Evolutionary conservation across 2,797 vertebrate genomes (phyloP).

Genomic region (Taeniopygia guttata): DNA sequence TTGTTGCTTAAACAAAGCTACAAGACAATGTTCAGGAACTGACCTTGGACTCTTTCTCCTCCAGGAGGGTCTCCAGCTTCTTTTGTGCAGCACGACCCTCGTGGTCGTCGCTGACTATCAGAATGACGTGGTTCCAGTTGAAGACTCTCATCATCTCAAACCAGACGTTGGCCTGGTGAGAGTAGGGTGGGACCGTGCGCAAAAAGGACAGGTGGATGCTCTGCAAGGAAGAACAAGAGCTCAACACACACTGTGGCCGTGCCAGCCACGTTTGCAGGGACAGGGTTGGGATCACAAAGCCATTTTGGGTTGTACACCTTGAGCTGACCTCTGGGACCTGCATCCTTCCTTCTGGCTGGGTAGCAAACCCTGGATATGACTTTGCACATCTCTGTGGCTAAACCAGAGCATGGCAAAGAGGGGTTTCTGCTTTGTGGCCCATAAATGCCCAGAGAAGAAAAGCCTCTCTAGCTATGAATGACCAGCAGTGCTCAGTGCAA

Average conservation of each 20-base stretch:
- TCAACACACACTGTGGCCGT: not conserved
- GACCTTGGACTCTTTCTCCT: conserved; percentile 98
- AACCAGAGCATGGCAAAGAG: not conserved
- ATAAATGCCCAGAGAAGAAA: not conserved
- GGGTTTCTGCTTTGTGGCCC: not conserved
- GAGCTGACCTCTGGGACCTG: not conserved
- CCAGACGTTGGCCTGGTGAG: conserved; percentile 98
- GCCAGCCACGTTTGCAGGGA: not conserved
- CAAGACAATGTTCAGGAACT: conserved; percentile 71
- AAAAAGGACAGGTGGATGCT: conserved; percentile 98
- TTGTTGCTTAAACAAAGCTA: conserved; percentile 61
- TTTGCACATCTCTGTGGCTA: not conserved
- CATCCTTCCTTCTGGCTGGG: not conserved
- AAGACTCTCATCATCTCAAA: conserved; percentile 99
- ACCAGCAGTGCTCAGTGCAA: conserved; percentile 11
- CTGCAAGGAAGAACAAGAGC: conserved; percentile 73
- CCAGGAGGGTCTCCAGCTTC: conserved; percentile 95
- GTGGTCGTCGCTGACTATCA: conserved; percentile 97
- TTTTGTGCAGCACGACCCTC: conserved; percentile 97
- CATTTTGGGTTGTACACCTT: not conserved
- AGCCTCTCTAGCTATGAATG: accelerated
- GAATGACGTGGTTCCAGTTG: conserved; percentile 97
- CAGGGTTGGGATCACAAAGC: not conserved
- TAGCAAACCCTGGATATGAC: not conserved
- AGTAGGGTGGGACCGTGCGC: conserved; percentile 96